A percentile compares a stretch with the other conserved stretches of the same genome.
phyloP scores from a whole-genome alignment of 2,797 vertebrate species.

The Rachycentron canadum region DNA sequence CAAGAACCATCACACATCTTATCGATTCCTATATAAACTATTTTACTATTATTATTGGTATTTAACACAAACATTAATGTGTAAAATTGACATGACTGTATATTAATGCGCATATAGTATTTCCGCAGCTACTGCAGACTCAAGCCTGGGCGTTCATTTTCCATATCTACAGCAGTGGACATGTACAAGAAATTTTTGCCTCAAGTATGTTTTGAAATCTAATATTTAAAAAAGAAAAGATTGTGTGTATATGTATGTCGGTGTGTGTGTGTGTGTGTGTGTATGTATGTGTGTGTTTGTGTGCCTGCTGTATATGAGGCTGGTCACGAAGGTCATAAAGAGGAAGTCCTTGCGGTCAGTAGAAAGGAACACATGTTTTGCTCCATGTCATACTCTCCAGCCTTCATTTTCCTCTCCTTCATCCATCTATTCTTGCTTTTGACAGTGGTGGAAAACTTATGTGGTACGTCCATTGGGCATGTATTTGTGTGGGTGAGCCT shows the following conservation, averaged over 20 bases:
- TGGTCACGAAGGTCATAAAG: slow-evolving; percentile 78
- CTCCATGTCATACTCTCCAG: slow-evolving; percentile 79
- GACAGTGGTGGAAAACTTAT: slow-evolving; percentile 64
- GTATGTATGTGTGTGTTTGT: slow-evolving; percentile 26
- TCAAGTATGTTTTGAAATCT: not conserved
- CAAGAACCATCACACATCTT: not conserved
- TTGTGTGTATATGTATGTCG: too few relatives aligned
- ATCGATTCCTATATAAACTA: not conserved
- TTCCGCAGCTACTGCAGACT: not conserved
- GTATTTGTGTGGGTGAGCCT: slow-evolving; percentile 44
- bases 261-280: slow-evolving; percentile 23
- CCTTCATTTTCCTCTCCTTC: slow-evolving; percentile 76
- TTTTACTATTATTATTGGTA: not conserved
- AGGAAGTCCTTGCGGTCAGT: slow-evolving; percentile 83
- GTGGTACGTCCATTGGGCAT: slow-evolving; percentile 42
- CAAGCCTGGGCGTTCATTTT: too few relatives aligned
- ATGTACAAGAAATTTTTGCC: too few relatives aligned
- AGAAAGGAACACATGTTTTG: slow-evolving; percentile 72
- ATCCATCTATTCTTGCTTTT: slow-evolving; percentile 67
- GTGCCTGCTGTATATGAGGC: slow-evolving; percentile 49
- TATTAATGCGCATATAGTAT: too few relatives aligned
- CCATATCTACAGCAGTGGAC: too few relatives aligned
- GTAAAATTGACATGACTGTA: not conserved
- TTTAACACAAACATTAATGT: not conserved
- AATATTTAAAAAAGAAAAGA: not conserved